These are phyloP conservation scores for Nezara viridula DNA, from an alignment of 2,888 invertebrate genomes.

Conservation along the genomic window DNA sequence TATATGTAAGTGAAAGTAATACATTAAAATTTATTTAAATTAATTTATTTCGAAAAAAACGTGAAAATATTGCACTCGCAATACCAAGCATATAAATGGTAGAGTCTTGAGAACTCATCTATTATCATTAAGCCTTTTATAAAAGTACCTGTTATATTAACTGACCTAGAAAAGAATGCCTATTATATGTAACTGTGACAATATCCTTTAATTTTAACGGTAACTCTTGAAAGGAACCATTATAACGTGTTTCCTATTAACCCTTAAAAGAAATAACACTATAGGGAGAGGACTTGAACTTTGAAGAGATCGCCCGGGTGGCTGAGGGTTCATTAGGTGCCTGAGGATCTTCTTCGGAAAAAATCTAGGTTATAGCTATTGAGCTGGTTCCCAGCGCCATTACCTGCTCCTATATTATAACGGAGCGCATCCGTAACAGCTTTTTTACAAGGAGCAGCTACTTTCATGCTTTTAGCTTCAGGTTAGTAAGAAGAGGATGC, in stretches of 20 bases:
- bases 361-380: constrained; percentile 21
- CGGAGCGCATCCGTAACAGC: not conserved
- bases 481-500: not conserved
- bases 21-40: too few species aligned
- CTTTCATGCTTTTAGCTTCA: not conserved
- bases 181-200: not conserved
- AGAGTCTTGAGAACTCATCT: too few species aligned
- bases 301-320: not conserved
- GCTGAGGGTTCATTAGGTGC: not conserved
- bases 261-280: not conserved
- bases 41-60: too few species aligned
- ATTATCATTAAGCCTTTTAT: too few species aligned
- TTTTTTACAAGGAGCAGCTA: not conserved
- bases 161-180: not conserved
- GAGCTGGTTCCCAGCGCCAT: not conserved
- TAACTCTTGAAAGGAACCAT: not conserved
- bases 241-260: not conserved
- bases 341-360: not conserved
- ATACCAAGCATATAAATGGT: too few species aligned
- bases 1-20: too few species aligned
- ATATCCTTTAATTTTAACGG: not conserved
- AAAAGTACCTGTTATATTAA: not conserved
- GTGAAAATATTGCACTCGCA: too few species aligned
- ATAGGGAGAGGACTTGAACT: not conserved
- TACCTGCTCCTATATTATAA: not conserved